phyloP scores from a whole-genome alignment of 2,113 vertebrate species.

The Manacus vitellinus region DNA sequence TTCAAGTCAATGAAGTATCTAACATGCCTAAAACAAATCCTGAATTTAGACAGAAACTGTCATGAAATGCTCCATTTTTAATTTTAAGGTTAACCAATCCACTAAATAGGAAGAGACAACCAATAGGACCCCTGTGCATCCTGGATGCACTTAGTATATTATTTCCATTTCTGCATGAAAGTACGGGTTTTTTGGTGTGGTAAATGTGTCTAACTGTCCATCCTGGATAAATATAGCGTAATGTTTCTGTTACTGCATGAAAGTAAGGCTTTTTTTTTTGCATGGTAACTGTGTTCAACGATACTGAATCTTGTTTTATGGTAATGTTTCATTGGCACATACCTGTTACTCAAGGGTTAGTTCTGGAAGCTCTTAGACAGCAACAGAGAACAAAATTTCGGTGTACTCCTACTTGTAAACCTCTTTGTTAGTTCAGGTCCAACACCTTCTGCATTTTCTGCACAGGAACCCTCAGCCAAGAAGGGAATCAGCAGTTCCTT shows the following conservation, averaged over 20 bases:
- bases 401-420: not conserved
- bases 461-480: not conserved
- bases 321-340: not conserved
- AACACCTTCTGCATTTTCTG: not conserved
- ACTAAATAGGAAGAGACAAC: not conserved
- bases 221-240: not conserved
- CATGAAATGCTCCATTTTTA: not conserved
- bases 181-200: accelerated
- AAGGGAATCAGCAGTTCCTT: not conserved
- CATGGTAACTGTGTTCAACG: not conserved
- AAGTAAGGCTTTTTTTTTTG: not conserved
- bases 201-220: not conserved
- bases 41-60: not conserved
- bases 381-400: not conserved
- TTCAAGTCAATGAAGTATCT: not conserved
- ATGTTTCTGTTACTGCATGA: not conserved
- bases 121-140: not conserved
- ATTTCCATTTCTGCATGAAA: not conserved
- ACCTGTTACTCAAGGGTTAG: not conserved
- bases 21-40: not conserved
- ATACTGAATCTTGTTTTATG: not conserved
- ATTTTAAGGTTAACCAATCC: not conserved
- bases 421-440: not conserved
- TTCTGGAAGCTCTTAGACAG: not conserved
- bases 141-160: not conserved